Base-by-base conservation (phyloP, 2,113 vertebrate genomes). In the Cyphomyrus discorhynchus region DNA sequence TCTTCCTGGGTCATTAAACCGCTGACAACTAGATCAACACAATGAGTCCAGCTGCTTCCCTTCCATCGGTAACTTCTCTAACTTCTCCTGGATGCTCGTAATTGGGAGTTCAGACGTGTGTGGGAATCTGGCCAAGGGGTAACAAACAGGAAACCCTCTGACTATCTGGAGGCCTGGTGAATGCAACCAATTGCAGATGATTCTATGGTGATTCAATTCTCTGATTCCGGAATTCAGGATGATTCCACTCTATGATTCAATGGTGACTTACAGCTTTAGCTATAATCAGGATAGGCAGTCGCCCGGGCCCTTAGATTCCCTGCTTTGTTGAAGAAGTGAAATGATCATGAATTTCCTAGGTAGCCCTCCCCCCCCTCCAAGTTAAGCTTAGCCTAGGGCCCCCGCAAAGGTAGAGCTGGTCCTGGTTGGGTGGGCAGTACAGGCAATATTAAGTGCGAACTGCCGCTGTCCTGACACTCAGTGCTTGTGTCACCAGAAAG, bases 361-460 rank as follows among this genome's bases (percentile, higher is more conserved):
- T 66, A 11, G 24, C 9, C 62, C 39, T 42, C 3, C 0, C 21
- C 58, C 58, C n/a, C 58, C 58, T 9, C 9, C n/a, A 27, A 31
- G 10, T 70, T 70, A 70, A 31, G 27, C 27, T 70, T 70, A 31
- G 62, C 62, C n/a, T 70, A 27, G 3, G 62, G 27, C 62, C 62
- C 62, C 62, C 1, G 27, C 11, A 66, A 27, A 66, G 62, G 62
- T 13, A 66, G 58, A 24, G 9, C 8, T 66, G 9, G 24, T 24
- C 56, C 56, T 10, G 56, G 58, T 66, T 27, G 70, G 70, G 93
- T 92, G 90, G 90, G 91, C 91, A 91, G 93, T 93, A 93, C 94
- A 85, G 42, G 42, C 95, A 93, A 94, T 94, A 95, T 92, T 95
- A 94, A 94, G 93, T 93, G 92, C 93, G 93, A 94, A 93, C 92